Base-by-base conservation (phyloP, 2,888 invertebrate genomes). In the Odontocerum albicorne region DNA sequence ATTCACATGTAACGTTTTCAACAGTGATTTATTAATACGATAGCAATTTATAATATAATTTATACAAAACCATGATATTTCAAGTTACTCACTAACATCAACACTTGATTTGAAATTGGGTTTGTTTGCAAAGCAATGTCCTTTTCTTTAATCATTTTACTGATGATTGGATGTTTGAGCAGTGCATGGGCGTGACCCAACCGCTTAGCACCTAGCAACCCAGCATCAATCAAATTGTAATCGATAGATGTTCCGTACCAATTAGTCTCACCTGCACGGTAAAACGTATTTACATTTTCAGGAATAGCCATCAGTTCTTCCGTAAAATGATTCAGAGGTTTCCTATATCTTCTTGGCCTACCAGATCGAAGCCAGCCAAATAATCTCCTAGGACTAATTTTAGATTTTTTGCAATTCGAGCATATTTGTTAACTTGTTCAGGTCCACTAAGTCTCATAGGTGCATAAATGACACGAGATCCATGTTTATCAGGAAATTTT, bases 251-350 rank as follows among this genome's bases (percentile, higher is more conserved):
- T 73, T 13, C 84, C 88, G 64, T 75, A 82, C 88, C 89, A 88
- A 66, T 88, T 83, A 0, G 91, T 90, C 71, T 92, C 91, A 0
- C 90, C 92, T 0, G 90, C 88, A 66, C 92, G 91, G 65, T 91
- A 90, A 66, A 85, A 90, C 64, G 83, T 87, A 44, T 83, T 74
- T 1, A 89, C 71, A 16, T 79, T 69, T 0, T 76, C 69, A 0
- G 77, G 73, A 2, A 78, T 67, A 3, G 69, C 65, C 19, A 77
- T 63, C 27, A 90, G 66, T 57, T 81, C 72, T 0, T 84, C 74
- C 0, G 80, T 73, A 57, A 85, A 88, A 15, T 83, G 77, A 31
- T 77, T 67, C 0, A 91, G 68, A 0, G 87, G 83, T 27, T 70
- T 0, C 90, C 89, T 42, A 72, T 66, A 64, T 91, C 90, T 68